Conservation (phyloP, 2,888 invertebrate genomes). For the Athalia rosae region DNA sequence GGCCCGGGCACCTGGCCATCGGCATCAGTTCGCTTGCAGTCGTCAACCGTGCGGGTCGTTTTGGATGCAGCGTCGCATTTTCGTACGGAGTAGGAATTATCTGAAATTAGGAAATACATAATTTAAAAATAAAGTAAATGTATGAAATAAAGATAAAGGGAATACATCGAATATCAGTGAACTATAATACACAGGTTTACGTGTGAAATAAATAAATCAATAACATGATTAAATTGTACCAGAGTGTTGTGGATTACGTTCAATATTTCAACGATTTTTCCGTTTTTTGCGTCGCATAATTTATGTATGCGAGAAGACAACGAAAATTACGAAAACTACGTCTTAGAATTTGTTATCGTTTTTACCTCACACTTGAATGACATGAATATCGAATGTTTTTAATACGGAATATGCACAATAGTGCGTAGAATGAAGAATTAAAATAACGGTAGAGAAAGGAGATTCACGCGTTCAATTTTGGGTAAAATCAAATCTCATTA, state of each 20-base stretch:
- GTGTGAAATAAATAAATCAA: neutral
- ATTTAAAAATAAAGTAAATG: neutral
- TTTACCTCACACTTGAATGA: too few relatives aligned
- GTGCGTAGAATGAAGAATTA: too few relatives aligned
- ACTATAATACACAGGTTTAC: conserved; percentile 1
- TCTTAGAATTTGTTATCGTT: too few relatives aligned
- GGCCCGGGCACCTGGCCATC: conserved; percentile 69
- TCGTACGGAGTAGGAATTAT: neutral
- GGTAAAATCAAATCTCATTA: too few relatives aligned
- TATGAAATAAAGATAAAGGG: neutral
- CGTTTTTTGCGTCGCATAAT: neutral
- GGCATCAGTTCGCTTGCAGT: conserved; percentile 55
- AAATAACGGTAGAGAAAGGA: too few relatives aligned
- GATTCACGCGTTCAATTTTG: too few relatives aligned
- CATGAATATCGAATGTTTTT: too few relatives aligned
- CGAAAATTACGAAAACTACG: too few relatives aligned
- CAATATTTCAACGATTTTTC: too few relatives aligned
- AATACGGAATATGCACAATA: too few relatives aligned
- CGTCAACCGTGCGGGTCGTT: conserved; percentile 41
- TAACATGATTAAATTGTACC: too few relatives aligned
- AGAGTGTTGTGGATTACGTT: conserved; percentile 34
- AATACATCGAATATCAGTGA: conserved; percentile 18
- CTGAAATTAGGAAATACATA: neutral
- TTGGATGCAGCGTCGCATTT: conserved; percentile 19
- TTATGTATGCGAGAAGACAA: neutral